A percentile compares a stretch with the other conserved stretches of the same genome.
Conservation (phyloP, 2,888 invertebrate genomes). For the Hyposoter dolosus region DNA sequence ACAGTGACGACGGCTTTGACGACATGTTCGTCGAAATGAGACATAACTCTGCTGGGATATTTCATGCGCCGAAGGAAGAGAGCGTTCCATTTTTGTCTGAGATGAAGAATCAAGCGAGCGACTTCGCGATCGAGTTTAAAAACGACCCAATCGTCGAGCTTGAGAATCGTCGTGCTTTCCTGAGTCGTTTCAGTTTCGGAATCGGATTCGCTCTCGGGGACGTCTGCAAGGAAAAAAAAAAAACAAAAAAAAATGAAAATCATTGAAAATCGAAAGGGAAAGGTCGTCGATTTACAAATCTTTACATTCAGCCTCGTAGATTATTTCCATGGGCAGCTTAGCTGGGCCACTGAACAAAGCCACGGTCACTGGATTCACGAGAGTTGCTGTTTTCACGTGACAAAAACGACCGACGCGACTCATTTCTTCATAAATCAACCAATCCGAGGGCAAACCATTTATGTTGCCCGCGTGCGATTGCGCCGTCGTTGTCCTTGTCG, state of each 20-base stretch:
- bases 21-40: conserved; percentile 89
- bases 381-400: conserved; percentile 92
- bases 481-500: conserved; percentile 78
- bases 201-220: conserved; percentile 84
- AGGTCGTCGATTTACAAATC: background rate
- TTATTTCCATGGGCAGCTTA: conserved; percentile 86
- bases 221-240: conserved; percentile 72
- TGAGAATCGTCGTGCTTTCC: conserved; percentile 86
- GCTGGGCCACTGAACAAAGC: conserved; percentile 92
- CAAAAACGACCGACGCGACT: conserved; percentile 89
- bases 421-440: conserved; percentile 96
- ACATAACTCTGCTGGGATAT: conserved; percentile 87
- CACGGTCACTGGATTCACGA: conserved; percentile 93
- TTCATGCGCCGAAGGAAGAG: conserved; percentile 88
- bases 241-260: background rate
- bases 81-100: conserved; percentile 91
- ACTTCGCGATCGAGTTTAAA: conserved; percentile 90
- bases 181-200: conserved; percentile 86
- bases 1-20: conserved; percentile 89
- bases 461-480: conserved; percentile 83
- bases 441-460: conserved; percentile 89
- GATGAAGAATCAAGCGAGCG: conserved; percentile 88
- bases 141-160: conserved; percentile 91
- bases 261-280: background rate
- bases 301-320: conserved; percentile 83